These are phyloP conservation scores for Neolamprologus tretocephalus DNA, from an alignment of 2,113 vertebrate species.

Conservation along the genomic window DNA sequence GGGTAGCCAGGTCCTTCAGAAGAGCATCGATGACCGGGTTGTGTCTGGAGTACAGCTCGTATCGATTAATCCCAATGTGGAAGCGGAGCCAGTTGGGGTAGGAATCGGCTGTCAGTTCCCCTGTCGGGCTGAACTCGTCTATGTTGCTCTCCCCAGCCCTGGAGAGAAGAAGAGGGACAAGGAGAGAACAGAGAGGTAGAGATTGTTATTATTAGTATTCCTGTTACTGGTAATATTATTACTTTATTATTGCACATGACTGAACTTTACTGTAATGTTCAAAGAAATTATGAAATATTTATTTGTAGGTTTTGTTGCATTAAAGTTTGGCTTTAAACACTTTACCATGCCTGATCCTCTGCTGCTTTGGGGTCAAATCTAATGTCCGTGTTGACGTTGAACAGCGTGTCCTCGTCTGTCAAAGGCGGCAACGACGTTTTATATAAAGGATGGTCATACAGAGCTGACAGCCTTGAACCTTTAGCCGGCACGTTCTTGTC, in stretches of 20 bases:
- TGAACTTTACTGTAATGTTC: not conserved
- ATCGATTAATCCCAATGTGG: constrained; percentile 96
- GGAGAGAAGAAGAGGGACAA: not conserved
- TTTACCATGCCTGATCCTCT: constrained; percentile 83
- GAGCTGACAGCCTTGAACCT: constrained; percentile 72
- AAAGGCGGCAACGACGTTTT: constrained; percentile 68
- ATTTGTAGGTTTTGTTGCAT: not conserved
- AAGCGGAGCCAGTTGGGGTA: constrained; percentile 99
- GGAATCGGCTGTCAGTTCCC: constrained; percentile 79
- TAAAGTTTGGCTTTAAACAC: not conserved
- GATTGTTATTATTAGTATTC: not conserved
- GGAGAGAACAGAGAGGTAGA: not conserved
- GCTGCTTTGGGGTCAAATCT: constrained; percentile 87
- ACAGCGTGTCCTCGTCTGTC: constrained; percentile 83
- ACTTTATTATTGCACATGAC: not conserved
- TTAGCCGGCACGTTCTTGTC: constrained; percentile 9
- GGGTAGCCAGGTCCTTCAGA: constrained; percentile 84
- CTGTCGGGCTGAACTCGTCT: constrained; percentile 80
- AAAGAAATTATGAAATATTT: not conserved
- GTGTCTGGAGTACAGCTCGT: constrained; percentile 90
- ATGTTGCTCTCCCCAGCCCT: constrained; percentile 81
- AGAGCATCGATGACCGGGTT: constrained; percentile 87
- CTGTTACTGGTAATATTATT: not conserved
- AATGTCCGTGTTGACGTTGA: constrained; percentile 91
- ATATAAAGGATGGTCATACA: constrained; percentile 85